Base-by-base conservation (phyloP, 2,113 vertebrate species). In the Urocitellus parryii region DNA sequence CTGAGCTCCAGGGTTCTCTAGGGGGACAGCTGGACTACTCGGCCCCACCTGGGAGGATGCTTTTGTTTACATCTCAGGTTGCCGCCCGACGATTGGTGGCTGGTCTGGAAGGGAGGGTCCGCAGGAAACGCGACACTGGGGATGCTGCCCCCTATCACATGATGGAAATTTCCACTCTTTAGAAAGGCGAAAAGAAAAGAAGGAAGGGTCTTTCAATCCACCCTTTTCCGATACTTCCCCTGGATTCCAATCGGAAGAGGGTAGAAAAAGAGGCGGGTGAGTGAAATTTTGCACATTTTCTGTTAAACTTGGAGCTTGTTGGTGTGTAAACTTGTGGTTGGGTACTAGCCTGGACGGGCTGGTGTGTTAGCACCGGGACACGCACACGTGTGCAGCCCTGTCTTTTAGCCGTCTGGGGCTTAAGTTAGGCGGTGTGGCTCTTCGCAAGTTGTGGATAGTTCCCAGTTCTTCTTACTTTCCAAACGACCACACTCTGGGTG, bases 121-220 rank as follows among this genome's bases (percentile, higher is more conserved):
- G 14, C 72, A 90, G 91, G 95, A 96, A 96, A 94, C 11, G 94
- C 90, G 83, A 93, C 90, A 82, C 96, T 92, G 90, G 94, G 96
- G 98, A 97, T 96, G 98, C 97, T 93, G 96, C 97, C 97, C 97
- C 97, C 97, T 95, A 97, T 97, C 98, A 97, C 97, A 96, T 94
- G 94, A 97, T 94, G 98, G 98, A 98, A 98, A 98, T 98, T 98
- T 98, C 98, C 98, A 98, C 96, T 95, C 98, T 98, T 92, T 96
- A 14, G 96, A 81, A 95, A 96, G 96, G 73, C 89, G 51, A 72
- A 94, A 95, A 96, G 96, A 90, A 91, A 90, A 94, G 91, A 95
- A 95, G 96, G 96, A 85, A 94, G 96, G 94, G 96, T 97, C 91
- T 80, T 79, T 86, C 48, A 5, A 10, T 53, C 73, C 89, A 81